These are phyloP conservation scores for Campoplex capitator DNA, from an alignment of 2,888 invertebrate genomes.

Conservation along the genomic window DNA sequence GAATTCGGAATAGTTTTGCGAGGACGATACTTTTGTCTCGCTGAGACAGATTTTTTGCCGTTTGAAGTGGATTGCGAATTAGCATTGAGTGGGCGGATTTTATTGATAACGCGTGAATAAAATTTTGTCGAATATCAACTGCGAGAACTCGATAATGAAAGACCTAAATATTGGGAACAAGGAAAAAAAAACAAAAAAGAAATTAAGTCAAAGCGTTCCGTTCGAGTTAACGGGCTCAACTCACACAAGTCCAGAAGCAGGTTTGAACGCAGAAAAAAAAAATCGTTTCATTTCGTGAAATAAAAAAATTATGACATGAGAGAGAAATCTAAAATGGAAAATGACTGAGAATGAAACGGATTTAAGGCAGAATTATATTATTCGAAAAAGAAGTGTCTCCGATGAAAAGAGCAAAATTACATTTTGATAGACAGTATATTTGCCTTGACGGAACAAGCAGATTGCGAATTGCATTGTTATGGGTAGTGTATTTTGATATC, in stretches of 20 bases:
- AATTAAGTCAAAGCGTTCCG: neutral
- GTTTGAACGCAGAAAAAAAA: no score
- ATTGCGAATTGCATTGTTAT: conserved; percentile 31
- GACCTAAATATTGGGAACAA: no score
- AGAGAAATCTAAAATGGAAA: neutral
- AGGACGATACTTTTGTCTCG: neutral
- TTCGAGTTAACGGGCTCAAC: no score
- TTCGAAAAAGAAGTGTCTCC: neutral
- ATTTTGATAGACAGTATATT: conserved; percentile 5
- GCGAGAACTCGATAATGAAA: no score
- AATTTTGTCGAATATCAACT: no score
- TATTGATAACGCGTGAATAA: no score
- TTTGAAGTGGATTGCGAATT: neutral
- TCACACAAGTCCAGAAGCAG: no score
- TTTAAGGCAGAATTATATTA: neutral
- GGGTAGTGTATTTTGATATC: conserved; percentile 50
- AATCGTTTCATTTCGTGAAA: neutral
- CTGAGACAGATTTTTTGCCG: neutral
- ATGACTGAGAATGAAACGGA: neutral
- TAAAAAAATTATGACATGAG: neutral
- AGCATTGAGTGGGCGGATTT: no score
- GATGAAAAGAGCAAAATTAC: neutral
- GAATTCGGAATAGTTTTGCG: neutral
- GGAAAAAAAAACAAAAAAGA: neutral
- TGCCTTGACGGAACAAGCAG: conserved; percentile 26